A percentile compares a stretch with the other conserved stretches of the same genome.
Conservation (phyloP, 2,797 vertebrate genomes). For the Manis crassicaudata region DNA sequence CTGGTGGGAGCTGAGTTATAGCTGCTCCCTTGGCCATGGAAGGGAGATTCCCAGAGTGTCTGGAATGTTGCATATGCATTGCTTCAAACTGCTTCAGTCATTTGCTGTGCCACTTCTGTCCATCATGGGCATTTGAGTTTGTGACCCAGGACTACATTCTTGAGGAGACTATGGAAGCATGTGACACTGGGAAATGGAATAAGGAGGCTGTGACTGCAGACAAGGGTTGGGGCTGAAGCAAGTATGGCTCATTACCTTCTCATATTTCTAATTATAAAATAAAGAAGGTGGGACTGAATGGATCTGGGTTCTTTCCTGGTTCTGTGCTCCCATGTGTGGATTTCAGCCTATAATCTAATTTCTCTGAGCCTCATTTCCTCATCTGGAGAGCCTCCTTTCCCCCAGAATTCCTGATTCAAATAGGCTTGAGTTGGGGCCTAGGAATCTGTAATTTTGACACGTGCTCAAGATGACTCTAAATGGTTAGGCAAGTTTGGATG, state of each 20-base stretch:
- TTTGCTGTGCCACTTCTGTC: background rate
- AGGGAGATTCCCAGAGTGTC: background rate
- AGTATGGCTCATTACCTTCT: background rate
- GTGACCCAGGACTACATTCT: background rate
- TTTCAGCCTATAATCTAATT: background rate
- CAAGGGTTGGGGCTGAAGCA: background rate
- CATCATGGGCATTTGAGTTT: background rate
- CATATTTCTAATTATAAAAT: background rate
- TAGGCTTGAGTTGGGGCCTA: background rate
- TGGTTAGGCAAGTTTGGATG: background rate
- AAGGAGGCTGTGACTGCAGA: background rate
- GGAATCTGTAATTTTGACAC: slow-evolving; percentile 8
- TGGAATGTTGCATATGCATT: rapidly evolving
- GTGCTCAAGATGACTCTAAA: background rate
- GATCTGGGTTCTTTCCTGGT: background rate
- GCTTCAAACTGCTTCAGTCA: background rate
- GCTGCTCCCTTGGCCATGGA: background rate
- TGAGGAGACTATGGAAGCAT: background rate
- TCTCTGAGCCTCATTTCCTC: slow-evolving; percentile 33
- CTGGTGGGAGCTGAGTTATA: background rate
- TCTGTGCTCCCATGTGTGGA: background rate
- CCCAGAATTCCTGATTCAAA: background rate
- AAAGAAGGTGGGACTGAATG: background rate
- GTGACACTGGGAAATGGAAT: background rate
- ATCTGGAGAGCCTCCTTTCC: background rate